These are phyloP conservation scores for Montipora cactus DNA, from an alignment of 64 coral and sea anemone genomes.

Conservation along the genomic window DNA sequence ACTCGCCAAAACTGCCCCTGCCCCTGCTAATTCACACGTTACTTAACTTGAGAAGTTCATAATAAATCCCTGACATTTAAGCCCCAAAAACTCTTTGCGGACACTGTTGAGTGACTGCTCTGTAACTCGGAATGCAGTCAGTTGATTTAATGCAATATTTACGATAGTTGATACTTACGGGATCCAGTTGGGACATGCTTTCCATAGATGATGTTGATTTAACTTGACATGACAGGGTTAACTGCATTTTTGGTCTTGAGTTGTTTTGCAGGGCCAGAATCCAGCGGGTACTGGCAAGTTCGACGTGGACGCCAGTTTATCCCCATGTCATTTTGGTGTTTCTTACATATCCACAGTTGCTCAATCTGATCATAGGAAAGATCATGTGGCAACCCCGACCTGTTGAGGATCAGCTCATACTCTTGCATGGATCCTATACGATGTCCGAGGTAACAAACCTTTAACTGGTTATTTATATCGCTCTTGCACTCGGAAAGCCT, in stretches of 20 bases:
- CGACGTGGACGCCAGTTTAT: conserved; percentile 57
- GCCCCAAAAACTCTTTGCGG: no score
- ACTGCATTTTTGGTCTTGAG: conserved; percentile 64
- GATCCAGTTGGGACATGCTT: conserved; percentile 65
- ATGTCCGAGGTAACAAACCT: conserved; percentile 31
- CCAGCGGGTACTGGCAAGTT: conserved; percentile 66
- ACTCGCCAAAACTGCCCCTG: no score
- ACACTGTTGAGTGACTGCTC: no score
- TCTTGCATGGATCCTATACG: conserved; percentile 7
- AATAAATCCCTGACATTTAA: no score
- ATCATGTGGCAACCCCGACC: conserved; percentile 35
- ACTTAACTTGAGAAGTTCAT: no score
- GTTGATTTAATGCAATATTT: no score
- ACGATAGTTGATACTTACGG: not conserved
- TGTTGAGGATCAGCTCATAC: conserved; percentile 63
- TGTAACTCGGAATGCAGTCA: no score
- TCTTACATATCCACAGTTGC: conserved; percentile 58
- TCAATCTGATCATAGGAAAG: conserved; percentile 44
- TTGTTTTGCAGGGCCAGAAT: conserved; percentile 35
- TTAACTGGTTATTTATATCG: conserved; percentile 7
- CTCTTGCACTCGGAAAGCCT: conserved; percentile 25
- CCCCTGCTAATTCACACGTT: no score
- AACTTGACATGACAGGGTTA: conserved; percentile 25
- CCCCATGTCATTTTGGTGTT: conserved; percentile 3
- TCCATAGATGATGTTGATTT: conserved; percentile 48